phyloP scores from a whole-genome alignment of 2,797 vertebrate genomes.

The Coccyzus lansbergi region DNA sequence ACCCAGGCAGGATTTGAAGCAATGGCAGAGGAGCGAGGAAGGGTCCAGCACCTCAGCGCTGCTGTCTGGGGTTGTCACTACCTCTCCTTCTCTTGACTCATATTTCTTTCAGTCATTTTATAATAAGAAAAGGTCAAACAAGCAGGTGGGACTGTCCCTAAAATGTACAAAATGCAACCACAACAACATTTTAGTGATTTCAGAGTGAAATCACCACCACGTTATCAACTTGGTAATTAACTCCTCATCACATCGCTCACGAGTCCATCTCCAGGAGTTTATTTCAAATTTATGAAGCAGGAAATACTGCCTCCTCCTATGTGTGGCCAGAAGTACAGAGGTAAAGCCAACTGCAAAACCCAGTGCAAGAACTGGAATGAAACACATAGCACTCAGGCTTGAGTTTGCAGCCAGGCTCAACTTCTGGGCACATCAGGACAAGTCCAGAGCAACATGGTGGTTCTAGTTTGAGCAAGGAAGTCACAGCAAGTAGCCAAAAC shows the following conservation, averaged over 20 bases:
- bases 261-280: background rate
- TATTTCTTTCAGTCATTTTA: background rate
- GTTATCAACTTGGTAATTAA: background rate
- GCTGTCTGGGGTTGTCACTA: background rate
- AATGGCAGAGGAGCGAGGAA: background rate
- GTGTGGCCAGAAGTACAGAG: background rate
- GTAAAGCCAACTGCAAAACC: background rate
- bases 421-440: background rate
- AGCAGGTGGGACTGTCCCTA: background rate
- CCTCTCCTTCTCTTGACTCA: background rate
- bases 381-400: background rate
- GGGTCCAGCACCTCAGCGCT: background rate
- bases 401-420: background rate
- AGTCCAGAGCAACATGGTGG: background rate
- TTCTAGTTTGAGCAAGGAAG: background rate
- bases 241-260: background rate
- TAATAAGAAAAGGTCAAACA: background rate
- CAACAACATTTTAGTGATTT: background rate
- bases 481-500: background rate
- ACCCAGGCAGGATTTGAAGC: background rate
- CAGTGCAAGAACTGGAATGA: background rate
- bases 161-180: background rate
- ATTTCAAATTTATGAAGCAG: background rate
- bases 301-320: background rate
- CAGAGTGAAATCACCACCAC: background rate